A percentile compares a stretch with the other conserved stretches of the same genome.
Evolutionary conservation across 2,888 invertebrate genomes (phyloP).

Genomic region (Acrocyrtus sp.): DNA sequence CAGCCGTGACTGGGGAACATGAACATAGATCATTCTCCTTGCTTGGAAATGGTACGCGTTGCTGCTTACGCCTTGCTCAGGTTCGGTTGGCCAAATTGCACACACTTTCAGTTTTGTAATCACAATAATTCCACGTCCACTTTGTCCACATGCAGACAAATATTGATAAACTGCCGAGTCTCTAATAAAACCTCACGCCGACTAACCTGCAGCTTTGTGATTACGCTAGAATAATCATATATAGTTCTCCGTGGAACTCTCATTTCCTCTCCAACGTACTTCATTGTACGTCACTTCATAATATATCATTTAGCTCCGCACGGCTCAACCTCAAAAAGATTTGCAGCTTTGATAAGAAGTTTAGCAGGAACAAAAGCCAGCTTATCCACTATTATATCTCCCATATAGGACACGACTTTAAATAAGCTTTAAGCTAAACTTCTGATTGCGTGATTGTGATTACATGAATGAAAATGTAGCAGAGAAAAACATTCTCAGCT

Average conservation of each 20-base stretch:
- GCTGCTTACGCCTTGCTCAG: no score
- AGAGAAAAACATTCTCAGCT: no score
- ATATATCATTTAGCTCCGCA: background rate
- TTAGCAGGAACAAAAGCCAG: background rate
- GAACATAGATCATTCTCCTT: no score
- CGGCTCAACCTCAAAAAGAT: constrained; percentile 35
- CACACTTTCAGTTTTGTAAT: no score
- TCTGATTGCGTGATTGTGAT: no score
- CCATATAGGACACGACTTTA: no score
- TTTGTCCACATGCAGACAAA: constrained; percentile 26
- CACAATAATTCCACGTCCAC: constrained; percentile 10
- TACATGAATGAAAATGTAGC: no score
- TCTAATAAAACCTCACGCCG: constrained; percentile 38
- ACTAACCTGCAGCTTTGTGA: constrained; percentile 24
- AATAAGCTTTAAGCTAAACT: no score
- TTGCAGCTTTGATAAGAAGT: constrained; percentile 15
- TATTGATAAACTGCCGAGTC: constrained; percentile 18
- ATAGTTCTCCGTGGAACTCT: constrained; percentile 4
- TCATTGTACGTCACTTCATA: background rate
- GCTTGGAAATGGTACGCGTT: no score
- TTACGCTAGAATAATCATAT: constrained; percentile 10
- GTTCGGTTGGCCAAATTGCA: no score
- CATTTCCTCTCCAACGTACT: background rate
- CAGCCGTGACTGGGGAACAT: no score
- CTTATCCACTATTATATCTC: no score